Evolutionary conservation across 2,113 vertebrate species (phyloP).

Genomic region (Hippopotamus amphibius): DNA sequence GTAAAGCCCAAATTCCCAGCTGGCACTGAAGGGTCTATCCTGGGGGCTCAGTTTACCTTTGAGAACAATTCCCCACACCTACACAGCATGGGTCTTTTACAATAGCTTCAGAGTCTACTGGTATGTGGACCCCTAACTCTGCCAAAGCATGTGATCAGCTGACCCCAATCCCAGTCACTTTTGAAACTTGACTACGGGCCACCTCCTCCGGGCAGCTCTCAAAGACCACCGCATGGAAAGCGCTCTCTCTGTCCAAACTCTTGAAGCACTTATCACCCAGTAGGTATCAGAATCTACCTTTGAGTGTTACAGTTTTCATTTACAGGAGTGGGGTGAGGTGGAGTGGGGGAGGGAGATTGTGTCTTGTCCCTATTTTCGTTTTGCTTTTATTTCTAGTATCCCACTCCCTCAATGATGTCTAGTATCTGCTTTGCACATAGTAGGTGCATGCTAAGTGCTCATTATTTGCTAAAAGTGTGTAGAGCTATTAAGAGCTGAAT

Average conservation of each 20-base stretch:
- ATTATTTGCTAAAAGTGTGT: not conserved
- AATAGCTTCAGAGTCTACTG: not conserved
- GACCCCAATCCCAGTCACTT: not conserved
- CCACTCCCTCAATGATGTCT: too few relatives aligned
- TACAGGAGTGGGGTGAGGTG: too few relatives aligned
- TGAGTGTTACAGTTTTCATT: not conserved
- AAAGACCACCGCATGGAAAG: not conserved
- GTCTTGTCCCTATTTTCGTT: not conserved
- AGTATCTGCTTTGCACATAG: not conserved
- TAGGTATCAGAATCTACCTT: not conserved
- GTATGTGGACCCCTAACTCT: not conserved
- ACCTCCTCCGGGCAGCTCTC: not conserved
- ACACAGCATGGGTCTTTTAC: not conserved
- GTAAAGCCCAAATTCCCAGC: not conserved
- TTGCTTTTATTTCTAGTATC: not conserved
- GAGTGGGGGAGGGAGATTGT: not conserved
- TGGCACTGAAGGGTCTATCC: not conserved
- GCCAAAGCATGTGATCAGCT: not conserved
- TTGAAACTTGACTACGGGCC: not conserved
- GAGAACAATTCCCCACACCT: too few relatives aligned
- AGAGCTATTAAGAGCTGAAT: not conserved
- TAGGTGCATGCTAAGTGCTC: conserved; percentile 8
- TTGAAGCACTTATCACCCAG: not conserved
- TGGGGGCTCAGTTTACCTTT: not conserved
- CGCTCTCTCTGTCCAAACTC: not conserved